Conservation (phyloP, 2,113 vertebrate species). For the Barnardius zonarius region DNA sequence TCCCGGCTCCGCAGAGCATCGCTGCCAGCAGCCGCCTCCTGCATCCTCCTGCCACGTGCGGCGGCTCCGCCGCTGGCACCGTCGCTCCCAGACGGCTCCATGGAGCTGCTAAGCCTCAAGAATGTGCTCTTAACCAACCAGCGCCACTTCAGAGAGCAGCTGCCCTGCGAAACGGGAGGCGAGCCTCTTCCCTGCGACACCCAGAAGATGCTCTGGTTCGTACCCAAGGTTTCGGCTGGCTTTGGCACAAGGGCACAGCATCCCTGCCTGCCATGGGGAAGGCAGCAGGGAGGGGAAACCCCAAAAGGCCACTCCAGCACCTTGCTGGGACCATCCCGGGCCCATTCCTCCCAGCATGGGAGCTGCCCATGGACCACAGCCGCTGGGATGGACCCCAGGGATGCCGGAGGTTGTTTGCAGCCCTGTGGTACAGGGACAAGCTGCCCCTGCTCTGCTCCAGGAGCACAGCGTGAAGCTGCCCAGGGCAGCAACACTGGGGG, state of each 20-base stretch:
- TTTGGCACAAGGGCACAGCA: rapidly evolving
- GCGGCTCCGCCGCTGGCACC: rapidly evolving
- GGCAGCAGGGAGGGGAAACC: not conserved
- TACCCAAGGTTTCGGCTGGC: not conserved
- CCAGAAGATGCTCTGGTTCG: not conserved
- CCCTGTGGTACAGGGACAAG: not conserved
- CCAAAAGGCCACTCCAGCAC: not conserved
- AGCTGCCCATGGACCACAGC: not conserved
- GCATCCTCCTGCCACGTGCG: rapidly evolving
- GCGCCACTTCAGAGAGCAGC: not conserved
- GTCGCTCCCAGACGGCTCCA: not conserved
- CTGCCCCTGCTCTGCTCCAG: not conserved
- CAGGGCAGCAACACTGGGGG: not conserved
- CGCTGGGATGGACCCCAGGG: not conserved
- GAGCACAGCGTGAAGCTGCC: not conserved
- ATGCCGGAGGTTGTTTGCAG: not conserved
- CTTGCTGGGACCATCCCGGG: not conserved
- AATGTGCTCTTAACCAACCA: slow-evolving; percentile 46
- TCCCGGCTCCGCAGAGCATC: rapidly evolving
- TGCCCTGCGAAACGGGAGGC: not conserved
- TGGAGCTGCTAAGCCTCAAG: slow-evolving; percentile 57
- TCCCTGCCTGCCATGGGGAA: not conserved
- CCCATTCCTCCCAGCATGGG: rapidly evolving
- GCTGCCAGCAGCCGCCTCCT: rapidly evolving
- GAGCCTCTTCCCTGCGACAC: not conserved